A percentile compares a stretch with the other conserved stretches of the same genome.
Conservation (phyloP, 2,797 vertebrate genomes). For the Rhynchonycteris naso region DNA sequence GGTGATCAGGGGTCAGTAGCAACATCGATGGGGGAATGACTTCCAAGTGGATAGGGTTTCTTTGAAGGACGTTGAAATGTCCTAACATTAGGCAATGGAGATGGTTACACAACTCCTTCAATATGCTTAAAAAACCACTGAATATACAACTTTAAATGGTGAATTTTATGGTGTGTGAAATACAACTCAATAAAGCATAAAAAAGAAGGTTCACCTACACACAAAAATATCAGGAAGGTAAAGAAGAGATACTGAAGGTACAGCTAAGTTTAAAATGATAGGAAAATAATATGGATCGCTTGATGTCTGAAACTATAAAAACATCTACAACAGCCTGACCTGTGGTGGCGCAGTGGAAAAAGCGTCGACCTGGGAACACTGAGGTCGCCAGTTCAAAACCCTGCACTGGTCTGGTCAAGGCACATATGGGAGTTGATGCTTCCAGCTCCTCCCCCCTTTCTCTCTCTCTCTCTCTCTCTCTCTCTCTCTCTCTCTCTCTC, state of each 20-base stretch:
- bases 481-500: too few species aligned
- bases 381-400: too few species aligned
- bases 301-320: not conserved
- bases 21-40: not conserved
- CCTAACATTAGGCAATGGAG: not conserved
- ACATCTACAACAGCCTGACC: conserved; percentile 41
- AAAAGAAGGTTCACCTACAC: not conserved
- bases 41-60: not conserved
- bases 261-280: not conserved
- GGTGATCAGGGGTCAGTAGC: not conserved
- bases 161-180: not conserved
- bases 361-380: too few species aligned
- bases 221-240: not conserved
- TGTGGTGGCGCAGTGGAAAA: too few species aligned
- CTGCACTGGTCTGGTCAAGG: too few species aligned
- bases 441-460: too few species aligned
- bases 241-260: not conserved
- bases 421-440: too few species aligned
- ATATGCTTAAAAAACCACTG: not conserved
- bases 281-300: not conserved
- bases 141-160: not conserved
- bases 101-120: not conserved
- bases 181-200: not conserved
- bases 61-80: not conserved
- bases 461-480: too few species aligned